Conservation (phyloP, 2,113 vertebrate genomes). For the Chamaetylas fuelleborni region DNA sequence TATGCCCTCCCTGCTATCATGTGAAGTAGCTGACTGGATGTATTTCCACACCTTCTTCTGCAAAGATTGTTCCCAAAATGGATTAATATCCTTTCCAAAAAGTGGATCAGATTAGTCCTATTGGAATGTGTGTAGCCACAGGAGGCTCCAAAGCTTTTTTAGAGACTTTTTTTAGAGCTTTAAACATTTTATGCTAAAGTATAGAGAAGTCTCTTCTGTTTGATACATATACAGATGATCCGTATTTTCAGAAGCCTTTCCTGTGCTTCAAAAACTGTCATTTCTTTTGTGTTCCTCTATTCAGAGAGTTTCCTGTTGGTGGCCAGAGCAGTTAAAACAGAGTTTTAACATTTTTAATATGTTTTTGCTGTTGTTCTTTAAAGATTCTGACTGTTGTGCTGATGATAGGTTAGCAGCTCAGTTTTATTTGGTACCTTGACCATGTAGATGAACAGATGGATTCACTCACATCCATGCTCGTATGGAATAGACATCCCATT, state of each 20-base stretch:
- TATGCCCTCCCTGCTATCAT: background rate
- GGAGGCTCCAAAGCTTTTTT: background rate
- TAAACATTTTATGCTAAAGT: background rate
- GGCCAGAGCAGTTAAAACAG: background rate
- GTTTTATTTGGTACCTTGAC: background rate
- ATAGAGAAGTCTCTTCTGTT: background rate
- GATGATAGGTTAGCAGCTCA: background rate
- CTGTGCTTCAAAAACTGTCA: background rate
- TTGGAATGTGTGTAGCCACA: background rate
- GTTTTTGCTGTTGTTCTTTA: background rate
- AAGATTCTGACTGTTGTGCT: background rate
- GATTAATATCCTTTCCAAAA: background rate
- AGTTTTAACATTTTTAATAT: background rate
- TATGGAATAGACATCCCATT: background rate
- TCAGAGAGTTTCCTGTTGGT: background rate
- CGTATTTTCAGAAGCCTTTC: background rate
- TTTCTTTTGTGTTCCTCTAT: background rate
- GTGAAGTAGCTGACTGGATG: background rate
- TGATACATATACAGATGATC: background rate
- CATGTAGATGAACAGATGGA: background rate
- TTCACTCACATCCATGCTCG: background rate
- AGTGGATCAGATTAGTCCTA: background rate
- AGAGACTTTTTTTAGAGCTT: background rate
- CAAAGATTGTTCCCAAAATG: background rate
- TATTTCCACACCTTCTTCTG: background rate